These are phyloP conservation scores for Sarcophaga subvicina DNA, from an alignment of 2,888 invertebrate genomes.

Conservation along the genomic window DNA sequence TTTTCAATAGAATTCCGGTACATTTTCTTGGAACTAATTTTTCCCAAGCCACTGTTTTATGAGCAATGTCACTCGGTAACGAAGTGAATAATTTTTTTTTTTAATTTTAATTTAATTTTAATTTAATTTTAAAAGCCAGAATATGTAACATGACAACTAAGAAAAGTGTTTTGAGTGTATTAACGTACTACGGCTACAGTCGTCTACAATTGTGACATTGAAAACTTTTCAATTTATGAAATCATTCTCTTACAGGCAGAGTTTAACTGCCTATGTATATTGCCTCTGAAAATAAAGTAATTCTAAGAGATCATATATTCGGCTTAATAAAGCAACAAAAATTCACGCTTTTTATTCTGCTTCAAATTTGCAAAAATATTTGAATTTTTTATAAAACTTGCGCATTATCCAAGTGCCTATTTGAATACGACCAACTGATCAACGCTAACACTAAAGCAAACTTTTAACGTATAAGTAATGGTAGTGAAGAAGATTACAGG, in stretches of 20 bases:
- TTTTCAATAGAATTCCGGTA: constrained; percentile 79
- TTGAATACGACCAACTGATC: too few relatives aligned
- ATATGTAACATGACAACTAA: constrained; percentile 42
- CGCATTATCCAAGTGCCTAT: too few relatives aligned
- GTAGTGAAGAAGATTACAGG: too few relatives aligned
- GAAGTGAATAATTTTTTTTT: constrained; percentile 3
- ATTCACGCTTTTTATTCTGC: too few relatives aligned
- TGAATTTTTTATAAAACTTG: too few relatives aligned
- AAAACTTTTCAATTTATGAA: constrained; percentile 26
- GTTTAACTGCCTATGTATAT: not conserved
- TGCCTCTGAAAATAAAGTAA: not conserved
- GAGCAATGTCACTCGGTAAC: constrained; percentile 27
- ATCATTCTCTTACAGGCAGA: not conserved
- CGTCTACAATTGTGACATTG: constrained; percentile 55
- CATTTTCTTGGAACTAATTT: constrained; percentile 79
- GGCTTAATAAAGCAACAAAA: too few relatives aligned
- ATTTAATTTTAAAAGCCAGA: not conserved
- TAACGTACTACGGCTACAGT: not conserved
- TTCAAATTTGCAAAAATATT: too few relatives aligned
- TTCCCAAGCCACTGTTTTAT: constrained; percentile 73
- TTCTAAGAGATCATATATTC: too few relatives aligned
- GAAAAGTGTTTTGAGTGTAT: constrained; percentile 8
- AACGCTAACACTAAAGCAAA: too few relatives aligned
- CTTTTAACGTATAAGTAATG: too few relatives aligned
- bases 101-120: not conserved